Base-by-base conservation (phyloP, 2,797 vertebrate species). In the Mormyrops boulengeri region DNA sequence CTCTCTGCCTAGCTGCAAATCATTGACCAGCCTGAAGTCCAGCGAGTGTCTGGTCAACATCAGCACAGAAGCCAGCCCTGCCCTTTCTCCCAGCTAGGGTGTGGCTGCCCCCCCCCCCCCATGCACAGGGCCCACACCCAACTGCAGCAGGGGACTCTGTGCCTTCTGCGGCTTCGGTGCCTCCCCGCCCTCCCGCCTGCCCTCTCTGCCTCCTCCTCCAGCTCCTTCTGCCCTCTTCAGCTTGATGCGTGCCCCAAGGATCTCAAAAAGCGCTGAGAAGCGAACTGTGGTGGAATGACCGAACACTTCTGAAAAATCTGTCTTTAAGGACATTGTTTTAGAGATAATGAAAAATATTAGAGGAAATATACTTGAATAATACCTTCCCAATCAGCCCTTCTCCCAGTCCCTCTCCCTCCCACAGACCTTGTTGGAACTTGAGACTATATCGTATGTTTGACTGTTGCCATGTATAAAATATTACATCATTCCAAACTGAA, bases 31-130 rank as follows among this genome's bases (percentile, higher is more conserved):
- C 94, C 97, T 99, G 94, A 99, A 98, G 94, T 99, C 98, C 94
- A 99, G 97, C 47, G 98, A 99, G 95, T 99, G 97, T 95, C 97
- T 99, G 97, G 97, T 99, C 91, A 97, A 98, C 95, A 97, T 98
- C 95, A 99, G 98, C 94, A 96, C 96, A 0, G 98, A 98, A 93
- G 97, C 96, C 94, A 99, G 98, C 94, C 98, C 97, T 11, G 95
- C 97, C 85, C 96, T 97, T 90, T 98, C 97, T 91, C 98, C 98
- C 93, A 97, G 97, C 96, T 99, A 98, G 98, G 95, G 92, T 93
- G 91, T 91, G 90, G 12, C 19, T 44, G 2, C 19, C 55, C 7
- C 0, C 17, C 93, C 93, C 93, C 93, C 92, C 93, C 93, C 60
- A 30, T 94, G 90, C 93, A 91, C 88, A 91, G 90, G 92, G 14